Evolutionary conservation across 2,888 invertebrate genomes (phyloP).

Genomic region (Pachydiplax longipennis): DNA sequence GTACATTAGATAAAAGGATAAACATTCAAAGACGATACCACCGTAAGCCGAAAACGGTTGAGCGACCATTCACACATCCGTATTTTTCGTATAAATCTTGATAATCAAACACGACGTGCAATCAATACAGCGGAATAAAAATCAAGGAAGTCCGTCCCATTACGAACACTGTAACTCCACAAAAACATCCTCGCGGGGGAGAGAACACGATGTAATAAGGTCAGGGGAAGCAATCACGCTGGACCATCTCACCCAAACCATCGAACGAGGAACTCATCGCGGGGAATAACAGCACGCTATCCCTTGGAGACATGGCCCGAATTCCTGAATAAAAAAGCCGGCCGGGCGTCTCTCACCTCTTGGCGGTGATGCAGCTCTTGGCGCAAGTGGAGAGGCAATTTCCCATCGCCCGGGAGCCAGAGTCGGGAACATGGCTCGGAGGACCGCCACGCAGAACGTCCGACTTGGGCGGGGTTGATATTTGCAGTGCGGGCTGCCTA

Average conservation of each 20-base stretch:
- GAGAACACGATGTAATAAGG: too few species aligned
- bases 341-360: neutral
- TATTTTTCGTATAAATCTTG: too few species aligned
- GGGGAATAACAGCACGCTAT: neutral
- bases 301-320: neutral
- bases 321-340: too few species aligned
- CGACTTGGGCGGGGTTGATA: conserved; percentile 18
- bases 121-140: neutral
- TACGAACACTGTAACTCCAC: too few species aligned
- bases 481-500: conserved; percentile 35
- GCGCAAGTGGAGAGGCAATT: conserved; percentile 35
- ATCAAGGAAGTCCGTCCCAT: neutral
- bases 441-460: neutral
- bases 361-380: conserved; percentile 6
- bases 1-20: too few species aligned
- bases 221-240: too few species aligned
- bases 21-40: too few species aligned
- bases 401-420: conserved; percentile 34
- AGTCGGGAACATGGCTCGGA: conserved; percentile 8
- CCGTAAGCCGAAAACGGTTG: too few species aligned
- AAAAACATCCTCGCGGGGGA: neutral
- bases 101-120: neutral
- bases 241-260: neutral
- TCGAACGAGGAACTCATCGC: neutral
- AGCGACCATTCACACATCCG: too few species aligned